Conservation (phyloP, 2,888 invertebrate species). For the Mesoligia furuncula region DNA sequence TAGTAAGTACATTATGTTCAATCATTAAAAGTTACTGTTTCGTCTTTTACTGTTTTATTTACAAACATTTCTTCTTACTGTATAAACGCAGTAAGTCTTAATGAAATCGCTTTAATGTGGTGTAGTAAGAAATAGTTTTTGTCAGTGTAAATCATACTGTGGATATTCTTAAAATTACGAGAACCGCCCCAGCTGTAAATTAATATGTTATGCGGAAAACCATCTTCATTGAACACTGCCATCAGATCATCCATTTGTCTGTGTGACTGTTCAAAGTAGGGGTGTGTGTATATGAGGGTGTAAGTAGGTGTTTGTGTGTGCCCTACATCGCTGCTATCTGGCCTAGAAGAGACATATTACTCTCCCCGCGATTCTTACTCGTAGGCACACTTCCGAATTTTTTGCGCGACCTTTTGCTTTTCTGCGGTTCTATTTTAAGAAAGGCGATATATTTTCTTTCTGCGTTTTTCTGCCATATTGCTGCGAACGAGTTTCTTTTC, state of each 20-base stretch:
- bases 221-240: constrained; percentile 24
- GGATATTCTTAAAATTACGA: background rate
- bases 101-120: no score
- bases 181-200: background rate
- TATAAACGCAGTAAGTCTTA: no score
- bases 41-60: no score
- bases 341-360: constrained; percentile 57
- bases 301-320: constrained; percentile 36
- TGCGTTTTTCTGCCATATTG: background rate
- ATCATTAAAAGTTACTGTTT: no score
- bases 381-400: constrained; percentile 43
- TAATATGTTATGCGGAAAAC: constrained; percentile 15
- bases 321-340: constrained; percentile 57
- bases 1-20: no score
- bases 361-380: constrained; percentile 27
- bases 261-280: background rate
- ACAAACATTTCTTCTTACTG: no score
- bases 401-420: constrained; percentile 46
- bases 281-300: constrained; percentile 8
- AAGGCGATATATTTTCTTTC: constrained; percentile 24
- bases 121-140: no score
- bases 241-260: constrained; percentile 10
- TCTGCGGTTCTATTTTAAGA: constrained; percentile 41
- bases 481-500: background rate
- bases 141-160: background rate